Evolutionary conservation across 2,888 invertebrate genomes (phyloP), one percentile per base, ranked within the genome.

Genomic region (Latrodectus hesperus): DNA sequence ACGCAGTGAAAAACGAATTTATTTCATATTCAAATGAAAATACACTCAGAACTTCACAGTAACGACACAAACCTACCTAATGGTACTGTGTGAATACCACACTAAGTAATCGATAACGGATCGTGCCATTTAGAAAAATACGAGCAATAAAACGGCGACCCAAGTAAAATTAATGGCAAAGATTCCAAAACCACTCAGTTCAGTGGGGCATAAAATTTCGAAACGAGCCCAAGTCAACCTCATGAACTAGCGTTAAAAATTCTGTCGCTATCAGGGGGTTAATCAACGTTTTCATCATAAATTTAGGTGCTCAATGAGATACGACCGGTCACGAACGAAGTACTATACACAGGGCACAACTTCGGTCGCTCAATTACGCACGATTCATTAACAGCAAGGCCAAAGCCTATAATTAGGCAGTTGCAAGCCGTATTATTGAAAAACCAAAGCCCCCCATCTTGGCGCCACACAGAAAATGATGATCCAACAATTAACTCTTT

Each of bases 311-410:
- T 49, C 74, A 82, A 75, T 75, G 82, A 82, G 17, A 8, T 68
- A 73, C 55, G 68, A 53, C 75, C 52, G 22, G 52, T 53, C 22
- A 60, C 52, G 10, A 70, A 26, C 10, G 17, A 60, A 60, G 60
- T 60, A 16, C n/a, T n/a, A n/a, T 55, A 9, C n/a, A n/a, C 10
- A 52, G 52, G 49, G 17, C 17, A n/a, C 51, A 53, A 70, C 38
- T 38, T 1, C 11, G 67, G 16, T 22, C n/a, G 49, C 52, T 49
- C 64, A 76, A 83, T 83, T 83, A 72, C 71, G 75, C 71, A 55
- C 83, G 64, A 76, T 77, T 76, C 76, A 83, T 83, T 83, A 83
- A 26, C 51, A 71, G 75, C 49, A 65, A 52, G 65, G 73, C 67
- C 70, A 79, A 53, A 60, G 67, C 14, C 53, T 67, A 55, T 72